A percentile compares a stretch with the other conserved stretches of the same genome.
phyloP scores from a whole-genome alignment of 1,140 invertebrate species.

The Rhyacophila brunnea region DNA sequence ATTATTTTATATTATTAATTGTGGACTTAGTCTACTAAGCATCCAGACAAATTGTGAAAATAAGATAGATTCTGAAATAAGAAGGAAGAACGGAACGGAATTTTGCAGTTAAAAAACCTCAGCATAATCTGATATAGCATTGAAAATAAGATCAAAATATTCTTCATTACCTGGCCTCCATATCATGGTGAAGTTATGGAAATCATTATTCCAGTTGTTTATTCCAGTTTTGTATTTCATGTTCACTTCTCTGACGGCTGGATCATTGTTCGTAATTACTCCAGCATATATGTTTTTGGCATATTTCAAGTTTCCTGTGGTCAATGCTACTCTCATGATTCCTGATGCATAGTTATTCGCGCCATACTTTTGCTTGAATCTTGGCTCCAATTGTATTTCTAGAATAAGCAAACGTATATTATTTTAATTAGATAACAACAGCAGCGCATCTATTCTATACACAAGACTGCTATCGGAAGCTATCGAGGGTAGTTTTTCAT shows the following conservation, averaged over 20 bases:
- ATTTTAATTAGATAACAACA: too few relatives aligned
- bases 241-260: conserved; percentile 41
- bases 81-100: too few relatives aligned
- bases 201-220: conserved; percentile 60
- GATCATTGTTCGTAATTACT: conserved; percentile 42
- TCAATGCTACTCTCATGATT: conserved; percentile 51
- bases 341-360: conserved; percentile 53
- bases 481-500: too few relatives aligned
- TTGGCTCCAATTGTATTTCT: conserved; percentile 61
- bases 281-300: conserved; percentile 47
- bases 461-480: too few relatives aligned
- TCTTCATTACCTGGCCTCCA: conserved; percentile 58
- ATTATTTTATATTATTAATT: too few relatives aligned
- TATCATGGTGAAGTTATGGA: conserved; percentile 62
- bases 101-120: too few relatives aligned
- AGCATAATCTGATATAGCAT: too few relatives aligned
- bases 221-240: conserved; percentile 45
- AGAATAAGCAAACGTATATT: conserved; percentile 10
- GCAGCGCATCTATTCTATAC: too few relatives aligned
- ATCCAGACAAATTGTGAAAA: too few relatives aligned
- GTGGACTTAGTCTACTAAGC: too few relatives aligned
- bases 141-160: too few relatives aligned
- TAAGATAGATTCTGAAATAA: too few relatives aligned
- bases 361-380: conserved; percentile 54
- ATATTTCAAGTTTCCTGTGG: conserved; percentile 47